phyloP scores from a whole-genome alignment of 92 coral and sea anemone species.

The Phenganax subtilis region DNA sequence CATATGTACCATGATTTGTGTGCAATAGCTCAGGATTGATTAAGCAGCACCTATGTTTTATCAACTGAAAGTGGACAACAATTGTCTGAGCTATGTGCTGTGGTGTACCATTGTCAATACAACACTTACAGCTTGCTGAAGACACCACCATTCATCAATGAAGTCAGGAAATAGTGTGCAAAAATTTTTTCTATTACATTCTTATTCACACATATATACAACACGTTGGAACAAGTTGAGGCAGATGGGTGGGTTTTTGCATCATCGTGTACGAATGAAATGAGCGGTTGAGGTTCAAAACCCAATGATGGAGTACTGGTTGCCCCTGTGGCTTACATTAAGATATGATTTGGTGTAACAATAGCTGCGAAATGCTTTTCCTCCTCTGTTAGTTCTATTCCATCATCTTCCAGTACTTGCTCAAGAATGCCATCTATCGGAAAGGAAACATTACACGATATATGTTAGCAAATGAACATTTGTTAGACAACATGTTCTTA shows the following conservation, averaged over 20 bases:
- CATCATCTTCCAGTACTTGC: slow-evolving; percentile 44
- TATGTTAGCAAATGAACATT: neutral
- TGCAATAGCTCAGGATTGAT: neutral
- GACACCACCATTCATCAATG: slow-evolving; percentile 54
- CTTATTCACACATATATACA: slow-evolving; percentile 49
- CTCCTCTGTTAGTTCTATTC: slow-evolving; percentile 46
- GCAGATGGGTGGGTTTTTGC: slow-evolving; percentile 48
- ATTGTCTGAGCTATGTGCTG: neutral
- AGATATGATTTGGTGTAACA: slow-evolving; percentile 47
- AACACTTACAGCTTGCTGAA: slow-evolving; percentile 39
- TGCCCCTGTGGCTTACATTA: slow-evolving; percentile 55
- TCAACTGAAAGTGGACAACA: neutral
- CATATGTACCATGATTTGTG: neutral
- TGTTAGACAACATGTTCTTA: neutral
- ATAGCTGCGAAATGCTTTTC: slow-evolving; percentile 44
- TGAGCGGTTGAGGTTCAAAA: slow-evolving; percentile 51
- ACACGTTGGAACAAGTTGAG: slow-evolving; percentile 47
- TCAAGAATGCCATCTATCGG: slow-evolving; percentile 52
- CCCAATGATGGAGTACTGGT: slow-evolving; percentile 45
- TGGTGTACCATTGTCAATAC: neutral
- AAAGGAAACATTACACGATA: neutral
- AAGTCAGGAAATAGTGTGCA: slow-evolving; percentile 39
- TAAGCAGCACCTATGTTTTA: neutral
- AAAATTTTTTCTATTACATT: slow-evolving; percentile 28
- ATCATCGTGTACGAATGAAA: slow-evolving; percentile 52